These are phyloP conservation scores for Entomyzon cyanotis DNA, from an alignment of 2,113 vertebrate species.

Conservation along the genomic window DNA sequence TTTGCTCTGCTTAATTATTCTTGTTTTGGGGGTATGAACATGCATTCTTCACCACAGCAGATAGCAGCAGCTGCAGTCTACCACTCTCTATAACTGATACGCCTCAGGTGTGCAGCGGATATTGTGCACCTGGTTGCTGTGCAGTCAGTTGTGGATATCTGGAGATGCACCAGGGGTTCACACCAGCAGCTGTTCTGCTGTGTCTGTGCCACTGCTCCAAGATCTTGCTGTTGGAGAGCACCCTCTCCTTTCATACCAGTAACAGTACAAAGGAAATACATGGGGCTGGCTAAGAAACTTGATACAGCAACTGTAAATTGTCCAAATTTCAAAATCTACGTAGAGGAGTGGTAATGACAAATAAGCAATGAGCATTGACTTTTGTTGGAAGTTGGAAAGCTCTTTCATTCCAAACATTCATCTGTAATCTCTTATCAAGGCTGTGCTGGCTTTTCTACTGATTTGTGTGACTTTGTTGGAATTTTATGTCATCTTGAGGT, in stretches of 20 bases:
- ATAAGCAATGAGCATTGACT: not conserved
- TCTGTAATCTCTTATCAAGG: not conserved
- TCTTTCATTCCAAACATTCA: not conserved
- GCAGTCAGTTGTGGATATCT: not conserved
- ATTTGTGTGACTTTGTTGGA: not conserved
- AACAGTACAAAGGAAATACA: not conserved
- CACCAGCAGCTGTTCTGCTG: not conserved
- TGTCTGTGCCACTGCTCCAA: not conserved
- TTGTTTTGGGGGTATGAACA: not conserved
- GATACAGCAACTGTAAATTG: not conserved
- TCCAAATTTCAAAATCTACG: not conserved
- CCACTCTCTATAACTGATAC: not conserved
- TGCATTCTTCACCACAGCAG: not conserved
- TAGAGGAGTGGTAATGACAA: not conserved
- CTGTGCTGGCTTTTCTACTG: not conserved
- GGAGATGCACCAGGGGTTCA: not conserved
- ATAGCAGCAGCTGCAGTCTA: not conserved
- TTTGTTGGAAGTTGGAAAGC: not conserved
- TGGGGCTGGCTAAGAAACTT: not conserved
- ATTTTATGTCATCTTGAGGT: not conserved
- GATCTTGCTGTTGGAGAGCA: not conserved
- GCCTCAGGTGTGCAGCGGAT: not conserved
- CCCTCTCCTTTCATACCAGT: not conserved
- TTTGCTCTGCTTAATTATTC: not conserved
- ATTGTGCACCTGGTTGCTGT: not conserved